phyloP scores from a whole-genome alignment of 2,888 invertebrate genomes.

The Leptinotarsa haldemani region DNA sequence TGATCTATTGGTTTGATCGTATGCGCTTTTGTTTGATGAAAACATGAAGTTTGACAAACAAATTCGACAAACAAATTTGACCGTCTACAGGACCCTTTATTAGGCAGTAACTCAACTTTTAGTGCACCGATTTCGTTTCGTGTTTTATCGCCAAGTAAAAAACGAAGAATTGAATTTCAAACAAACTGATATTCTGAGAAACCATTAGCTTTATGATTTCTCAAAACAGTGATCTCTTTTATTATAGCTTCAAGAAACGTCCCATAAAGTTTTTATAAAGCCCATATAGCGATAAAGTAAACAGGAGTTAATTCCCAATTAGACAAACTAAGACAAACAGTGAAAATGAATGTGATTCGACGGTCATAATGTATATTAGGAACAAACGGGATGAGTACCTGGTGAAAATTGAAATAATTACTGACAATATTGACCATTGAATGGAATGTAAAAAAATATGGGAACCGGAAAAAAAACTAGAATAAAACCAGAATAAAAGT shows the following conservation, averaged over 20 bases:
- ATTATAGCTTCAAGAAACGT: slow-evolving; percentile 3
- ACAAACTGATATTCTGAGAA: slow-evolving; percentile 10
- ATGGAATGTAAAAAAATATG: no score
- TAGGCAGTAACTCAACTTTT: neutral
- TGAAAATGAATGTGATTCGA: neutral
- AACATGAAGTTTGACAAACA: no score
- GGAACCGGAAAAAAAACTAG: no score
- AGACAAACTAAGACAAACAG: slow-evolving; percentile 8
- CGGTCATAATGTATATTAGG: neutral
- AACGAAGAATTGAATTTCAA: slow-evolving; percentile 7
- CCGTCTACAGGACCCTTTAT: no score
- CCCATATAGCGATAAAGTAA: slow-evolving; percentile 16
- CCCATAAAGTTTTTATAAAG: slow-evolving; percentile 19
- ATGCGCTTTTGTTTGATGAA: no score
- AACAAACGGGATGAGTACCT: neutral
- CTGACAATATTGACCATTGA: no score
- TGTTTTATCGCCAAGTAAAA: neutral
- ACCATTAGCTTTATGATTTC: slow-evolving; percentile 16
- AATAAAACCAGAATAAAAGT: no score
- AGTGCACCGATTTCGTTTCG: neutral
- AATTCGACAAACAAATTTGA: no score
- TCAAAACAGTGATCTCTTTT: slow-evolving; percentile 18
- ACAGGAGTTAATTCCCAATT: slow-evolving; percentile 7
- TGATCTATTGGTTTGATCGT: no score
- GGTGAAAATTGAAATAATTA: neutral